Conservation (phyloP, 2,113 vertebrate genomes). For the Phycodurus eques region DNA sequence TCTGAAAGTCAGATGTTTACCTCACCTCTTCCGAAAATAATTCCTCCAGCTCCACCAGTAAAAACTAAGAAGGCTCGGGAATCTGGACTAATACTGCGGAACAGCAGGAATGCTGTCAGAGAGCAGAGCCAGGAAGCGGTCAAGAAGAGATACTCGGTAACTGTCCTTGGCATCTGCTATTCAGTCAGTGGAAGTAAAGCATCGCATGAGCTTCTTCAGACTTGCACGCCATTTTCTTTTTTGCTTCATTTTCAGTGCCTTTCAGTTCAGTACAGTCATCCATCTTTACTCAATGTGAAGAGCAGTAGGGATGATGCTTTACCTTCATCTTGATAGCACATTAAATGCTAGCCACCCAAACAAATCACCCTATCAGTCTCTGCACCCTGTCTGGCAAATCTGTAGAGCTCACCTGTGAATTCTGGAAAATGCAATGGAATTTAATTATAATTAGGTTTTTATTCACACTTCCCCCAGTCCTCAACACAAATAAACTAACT, state of each 20-base stretch:
- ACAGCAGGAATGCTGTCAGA: slow-evolving; percentile 70
- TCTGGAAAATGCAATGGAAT: neutral
- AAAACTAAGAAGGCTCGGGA: slow-evolving; percentile 78
- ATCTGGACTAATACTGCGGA: slow-evolving; percentile 75
- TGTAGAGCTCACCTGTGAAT: slow-evolving; percentile 32
- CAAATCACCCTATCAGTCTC: slow-evolving; percentile 17
- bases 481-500: neutral
- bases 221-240: slow-evolving; percentile 53
- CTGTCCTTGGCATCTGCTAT: slow-evolving; percentile 67
- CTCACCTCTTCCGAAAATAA: slow-evolving; percentile 61
- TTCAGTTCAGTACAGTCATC: slow-evolving; percentile 48
- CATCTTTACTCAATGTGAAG: slow-evolving; percentile 61
- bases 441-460: neutral
- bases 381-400: slow-evolving; percentile 49
- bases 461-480: neutral
- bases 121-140: slow-evolving; percentile 62
- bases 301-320: slow-evolving; percentile 45
- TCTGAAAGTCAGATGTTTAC: slow-evolving; percentile 52
- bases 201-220: slow-evolving; percentile 78
- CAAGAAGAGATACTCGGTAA: slow-evolving; percentile 78
- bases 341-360: slow-evolving; percentile 28
- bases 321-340: slow-evolving; percentile 37
- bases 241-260: slow-evolving; percentile 60
- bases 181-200: slow-evolving; percentile 72
- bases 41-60: slow-evolving; percentile 72